Percentiles rank a stretch among this genome's conserved stretches.
Evolutionary conservation across 2,888 invertebrate species (phyloP).

Genomic region (Adela reaumurella): DNA sequence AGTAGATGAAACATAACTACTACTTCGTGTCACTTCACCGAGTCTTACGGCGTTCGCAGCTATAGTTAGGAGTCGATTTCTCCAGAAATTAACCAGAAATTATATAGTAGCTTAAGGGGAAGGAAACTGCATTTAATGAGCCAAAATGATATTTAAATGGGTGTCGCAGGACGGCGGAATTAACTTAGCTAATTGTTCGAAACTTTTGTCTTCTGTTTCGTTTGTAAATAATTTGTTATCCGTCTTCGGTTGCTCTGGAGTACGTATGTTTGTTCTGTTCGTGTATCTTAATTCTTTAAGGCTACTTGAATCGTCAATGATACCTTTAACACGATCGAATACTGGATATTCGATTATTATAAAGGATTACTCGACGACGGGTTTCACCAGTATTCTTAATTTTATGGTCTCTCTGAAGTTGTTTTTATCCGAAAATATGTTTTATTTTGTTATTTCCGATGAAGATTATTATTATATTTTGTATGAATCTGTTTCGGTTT

Average conservation of each 20-base stretch:
- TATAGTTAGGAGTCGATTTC: not conserved
- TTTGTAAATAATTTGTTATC: too few species aligned
- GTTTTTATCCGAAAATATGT: not conserved
- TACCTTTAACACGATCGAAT: not conserved
- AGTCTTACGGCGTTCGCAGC: too few species aligned
- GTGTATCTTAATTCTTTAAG: not conserved
- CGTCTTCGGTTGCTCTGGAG: not conserved
- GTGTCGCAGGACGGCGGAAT: not conserved
- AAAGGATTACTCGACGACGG: not conserved
- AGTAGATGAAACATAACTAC: conserved; percentile 35
- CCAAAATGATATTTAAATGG: not conserved
- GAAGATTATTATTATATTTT: too few species aligned
- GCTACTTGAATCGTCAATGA: not conserved
- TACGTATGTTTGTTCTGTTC: not conserved
- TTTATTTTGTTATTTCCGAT: not conserved
- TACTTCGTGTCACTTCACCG: not conserved
- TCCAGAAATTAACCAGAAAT: not conserved
- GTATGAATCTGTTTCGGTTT: not conserved
- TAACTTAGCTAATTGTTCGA: not conserved
- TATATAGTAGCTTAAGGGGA: not conserved
- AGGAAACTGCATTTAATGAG: not conserved
- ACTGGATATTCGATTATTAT: not conserved
- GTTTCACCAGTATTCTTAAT: not conserved
- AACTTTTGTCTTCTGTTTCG: not conserved
- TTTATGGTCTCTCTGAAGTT: not conserved